phyloP scores from a whole-genome alignment of 2,888 invertebrate species.

The Nymphalis c-album region DNA sequence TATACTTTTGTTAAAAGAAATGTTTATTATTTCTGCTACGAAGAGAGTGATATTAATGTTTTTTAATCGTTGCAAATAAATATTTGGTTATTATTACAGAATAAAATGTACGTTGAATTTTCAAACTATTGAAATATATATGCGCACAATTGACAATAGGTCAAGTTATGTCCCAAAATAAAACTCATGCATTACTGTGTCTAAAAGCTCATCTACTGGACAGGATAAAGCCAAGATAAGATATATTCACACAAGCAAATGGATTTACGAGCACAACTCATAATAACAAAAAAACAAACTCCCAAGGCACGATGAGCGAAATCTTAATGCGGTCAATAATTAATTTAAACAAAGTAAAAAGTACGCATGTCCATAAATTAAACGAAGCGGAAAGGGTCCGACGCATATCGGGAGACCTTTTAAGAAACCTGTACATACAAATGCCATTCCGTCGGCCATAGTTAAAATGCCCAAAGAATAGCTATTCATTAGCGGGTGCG shows the following conservation, averaged over 20 bases:
- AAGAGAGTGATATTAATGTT: no score
- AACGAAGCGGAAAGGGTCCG: conserved; percentile 75
- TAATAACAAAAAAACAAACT: conserved; percentile 41
- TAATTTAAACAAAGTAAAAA: conserved; percentile 74
- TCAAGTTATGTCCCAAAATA: no score
- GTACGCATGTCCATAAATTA: conserved; percentile 72
- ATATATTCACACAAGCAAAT: not conserved
- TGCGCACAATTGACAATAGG: no score
- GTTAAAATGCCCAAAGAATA: conserved; percentile 81
- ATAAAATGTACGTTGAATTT: no score
- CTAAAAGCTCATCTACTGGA: no score
- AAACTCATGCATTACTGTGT: no score
- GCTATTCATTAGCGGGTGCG: conserved; percentile 81
- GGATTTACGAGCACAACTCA: not conserved
- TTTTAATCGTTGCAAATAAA: no score
- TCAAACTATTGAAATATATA: no score
- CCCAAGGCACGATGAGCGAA: conserved; percentile 54
- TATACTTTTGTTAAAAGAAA: no score
- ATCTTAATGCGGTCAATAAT: conserved; percentile 68
- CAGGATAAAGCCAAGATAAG: not conserved
- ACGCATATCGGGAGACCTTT: conserved; percentile 78
- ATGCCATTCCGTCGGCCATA: conserved; percentile 79
- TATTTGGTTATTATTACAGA: no score
- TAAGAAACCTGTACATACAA: conserved; percentile 79
- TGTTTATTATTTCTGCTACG: no score